phyloP scores from a whole-genome alignment of 2,888 invertebrate species.

The Cheilosia impressa region DNA sequence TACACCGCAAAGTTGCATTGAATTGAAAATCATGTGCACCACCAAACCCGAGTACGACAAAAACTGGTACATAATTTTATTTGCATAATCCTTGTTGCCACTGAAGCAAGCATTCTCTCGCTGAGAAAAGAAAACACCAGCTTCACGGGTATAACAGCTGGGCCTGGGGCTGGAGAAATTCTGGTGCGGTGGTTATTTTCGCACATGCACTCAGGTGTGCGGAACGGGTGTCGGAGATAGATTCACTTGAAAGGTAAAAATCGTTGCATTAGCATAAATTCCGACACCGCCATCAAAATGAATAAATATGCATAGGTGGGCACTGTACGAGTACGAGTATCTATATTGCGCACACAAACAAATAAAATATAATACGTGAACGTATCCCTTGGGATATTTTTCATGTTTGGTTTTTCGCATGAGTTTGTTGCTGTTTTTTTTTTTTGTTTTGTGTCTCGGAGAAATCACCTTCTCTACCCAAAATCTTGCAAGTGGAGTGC shows the following conservation, averaged over 20 bases:
- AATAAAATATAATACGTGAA: slow-evolving; percentile 47
- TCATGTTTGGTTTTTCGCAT: slow-evolving; percentile 64
- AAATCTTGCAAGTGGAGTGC: slow-evolving; percentile 6
- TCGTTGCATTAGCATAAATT: slow-evolving; percentile 75
- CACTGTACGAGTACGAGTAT: background rate
- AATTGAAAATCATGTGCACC: slow-evolving; percentile 75
- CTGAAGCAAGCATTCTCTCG: slow-evolving; percentile 73
- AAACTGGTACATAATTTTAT: slow-evolving; percentile 75
- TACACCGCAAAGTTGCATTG: slow-evolving; percentile 54
- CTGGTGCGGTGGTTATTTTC: slow-evolving; percentile 62
- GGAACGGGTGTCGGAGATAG: slow-evolving; percentile 66
- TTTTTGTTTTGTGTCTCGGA: background rate
- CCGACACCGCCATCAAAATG: slow-evolving; percentile 64
- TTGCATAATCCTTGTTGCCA: slow-evolving; percentile 74
- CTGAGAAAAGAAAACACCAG: slow-evolving; percentile 70
- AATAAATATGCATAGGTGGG: slow-evolving; percentile 21
- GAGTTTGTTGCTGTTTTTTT: slow-evolving; percentile 2
- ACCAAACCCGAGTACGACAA: slow-evolving; percentile 57
- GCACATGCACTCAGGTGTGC: slow-evolving; percentile 70
- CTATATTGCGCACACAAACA: slow-evolving; percentile 32
- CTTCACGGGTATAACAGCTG: slow-evolving; percentile 64
- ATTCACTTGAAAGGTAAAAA: slow-evolving; percentile 74
- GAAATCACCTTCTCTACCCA: slow-evolving; percentile 28
- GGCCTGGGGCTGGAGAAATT: slow-evolving; percentile 42
- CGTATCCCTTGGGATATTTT: slow-evolving; percentile 64